Conservation (phyloP, 2,888 invertebrate species). For the Sicus ferrugineus region DNA sequence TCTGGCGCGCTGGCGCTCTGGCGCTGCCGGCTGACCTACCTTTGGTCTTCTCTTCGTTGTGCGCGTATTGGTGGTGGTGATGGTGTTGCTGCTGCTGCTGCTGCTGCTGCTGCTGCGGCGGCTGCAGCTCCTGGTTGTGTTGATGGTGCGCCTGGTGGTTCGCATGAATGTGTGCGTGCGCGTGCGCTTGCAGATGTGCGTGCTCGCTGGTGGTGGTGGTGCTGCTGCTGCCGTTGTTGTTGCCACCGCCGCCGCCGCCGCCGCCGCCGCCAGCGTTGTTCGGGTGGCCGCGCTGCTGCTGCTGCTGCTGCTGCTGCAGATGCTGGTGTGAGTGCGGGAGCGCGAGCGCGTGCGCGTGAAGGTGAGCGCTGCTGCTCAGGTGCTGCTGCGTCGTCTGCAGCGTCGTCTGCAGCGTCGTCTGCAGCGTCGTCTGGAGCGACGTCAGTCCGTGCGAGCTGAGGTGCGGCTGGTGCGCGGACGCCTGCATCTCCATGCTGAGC, state of each 20-base stretch:
- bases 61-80: conserved; percentile 20
- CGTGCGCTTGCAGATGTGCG: conserved; percentile 12
- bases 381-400: conserved; percentile 25
- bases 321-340: conserved; percentile 16
- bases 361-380: conserved; percentile 2
- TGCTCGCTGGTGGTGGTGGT: conserved; percentile 12
- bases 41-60: conserved; percentile 27
- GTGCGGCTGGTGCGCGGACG: conserved; percentile 29
- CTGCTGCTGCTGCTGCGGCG: conserved; percentile 1
- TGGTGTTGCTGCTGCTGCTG: conserved; percentile 7
- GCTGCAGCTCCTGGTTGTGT: neutral
- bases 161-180: neutral
- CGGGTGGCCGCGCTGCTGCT: conserved; percentile 13
- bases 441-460: conserved; percentile 15
- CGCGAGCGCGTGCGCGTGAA: conserved; percentile 9
- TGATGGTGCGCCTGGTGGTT: conserved; percentile 6
- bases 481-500: conserved; percentile 43
- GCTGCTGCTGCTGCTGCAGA: conserved; percentile 5
- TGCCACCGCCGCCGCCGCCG: neutral
- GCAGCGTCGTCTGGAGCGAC: conserved; percentile 1
- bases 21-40: no score
- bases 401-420: conserved; percentile 20
- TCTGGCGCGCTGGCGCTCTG: no score
- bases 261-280: no score
- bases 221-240: neutral